Base-by-base conservation (phyloP, 2,888 invertebrate genomes). In the Fragum whitleyi region DNA sequence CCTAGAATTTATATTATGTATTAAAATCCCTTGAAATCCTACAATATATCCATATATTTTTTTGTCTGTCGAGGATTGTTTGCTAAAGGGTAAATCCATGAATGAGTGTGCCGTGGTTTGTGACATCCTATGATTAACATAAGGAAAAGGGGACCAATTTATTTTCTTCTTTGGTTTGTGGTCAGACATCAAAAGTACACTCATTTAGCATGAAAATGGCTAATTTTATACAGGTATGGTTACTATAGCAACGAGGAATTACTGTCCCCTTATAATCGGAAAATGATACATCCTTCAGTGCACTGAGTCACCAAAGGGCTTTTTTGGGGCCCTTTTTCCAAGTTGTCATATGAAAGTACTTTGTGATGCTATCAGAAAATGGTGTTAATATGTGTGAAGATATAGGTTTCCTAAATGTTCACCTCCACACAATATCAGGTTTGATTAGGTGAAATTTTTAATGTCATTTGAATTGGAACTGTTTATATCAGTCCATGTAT, bases 191-290 rank as follows among this genome's bases (percentile, higher is more conserved):
- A 65, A 65, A 65, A 36, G 65, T 14, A 23, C 23, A 36, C 21
- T 65, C 36, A 23, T 23, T 19, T n/a, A 39, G 65, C 42, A 39
- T 39, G 14, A 42, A 65, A 65, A 29, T 26, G 65, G n/a, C 42
- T 36, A 65, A 36, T 65, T 65, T 65, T 26, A 21, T 65, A 65
- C 65, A 65, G 65, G 65, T 65, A 65, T 14, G 9, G 65, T 65
- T 65, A 23, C 65, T 42, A 65, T 65, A 36, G 65, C 21, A 42
- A 42, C 42, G 5, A 26, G 42, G 21, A 65, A 21, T 57, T 26
- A n/a, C 14, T 47, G 47, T 47, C 47, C n/a, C 57, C 23, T 57
- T 57, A 21, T 26, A 23, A 23, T 23, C 57, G 11, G 57, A 57
- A 23, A 26, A 21, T n/a, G 28, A 57, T 51, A 51, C 51, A n/a